These are phyloP conservation scores for Heptranchias perlo DNA, from an alignment of 2,113 vertebrate genomes.

Conservation along the genomic window DNA sequence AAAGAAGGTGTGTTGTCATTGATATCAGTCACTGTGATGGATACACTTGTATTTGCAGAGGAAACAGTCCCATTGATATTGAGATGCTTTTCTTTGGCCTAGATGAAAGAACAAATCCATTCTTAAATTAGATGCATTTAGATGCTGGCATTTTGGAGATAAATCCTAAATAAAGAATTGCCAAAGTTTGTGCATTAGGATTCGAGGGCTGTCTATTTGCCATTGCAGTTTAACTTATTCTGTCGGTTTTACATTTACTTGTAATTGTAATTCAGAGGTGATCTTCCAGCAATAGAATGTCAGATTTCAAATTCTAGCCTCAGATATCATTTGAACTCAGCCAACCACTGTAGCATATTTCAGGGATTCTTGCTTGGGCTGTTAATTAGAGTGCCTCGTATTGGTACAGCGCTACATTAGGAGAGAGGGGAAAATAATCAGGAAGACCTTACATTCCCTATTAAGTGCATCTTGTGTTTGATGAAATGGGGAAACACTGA, in stretches of 20 bases:
- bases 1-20: conserved; percentile 81
- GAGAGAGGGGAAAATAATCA: neutral
- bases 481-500: neutral
- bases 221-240: neutral
- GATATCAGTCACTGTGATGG: conserved; percentile 63
- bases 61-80: conserved; percentile 47
- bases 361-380: neutral
- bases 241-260: neutral
- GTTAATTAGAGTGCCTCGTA: neutral
- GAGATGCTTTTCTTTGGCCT: conserved; percentile 54
- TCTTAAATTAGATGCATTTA: neutral
- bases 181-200: neutral
- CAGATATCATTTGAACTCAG: neutral
- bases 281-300: neutral
- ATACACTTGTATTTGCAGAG: conserved; percentile 51
- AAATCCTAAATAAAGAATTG: neutral
- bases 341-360: neutral
- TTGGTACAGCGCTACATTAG: neutral
- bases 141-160: neutral
- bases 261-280: neutral
- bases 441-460: neutral
- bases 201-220: neutral
- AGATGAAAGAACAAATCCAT: neutral
- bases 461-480: neutral
- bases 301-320: neutral